Evolutionary conservation across 1,140 invertebrate species (phyloP), one percentile per base, ranked within the genome.

Genomic region (Steinernema khuongi): DNA sequence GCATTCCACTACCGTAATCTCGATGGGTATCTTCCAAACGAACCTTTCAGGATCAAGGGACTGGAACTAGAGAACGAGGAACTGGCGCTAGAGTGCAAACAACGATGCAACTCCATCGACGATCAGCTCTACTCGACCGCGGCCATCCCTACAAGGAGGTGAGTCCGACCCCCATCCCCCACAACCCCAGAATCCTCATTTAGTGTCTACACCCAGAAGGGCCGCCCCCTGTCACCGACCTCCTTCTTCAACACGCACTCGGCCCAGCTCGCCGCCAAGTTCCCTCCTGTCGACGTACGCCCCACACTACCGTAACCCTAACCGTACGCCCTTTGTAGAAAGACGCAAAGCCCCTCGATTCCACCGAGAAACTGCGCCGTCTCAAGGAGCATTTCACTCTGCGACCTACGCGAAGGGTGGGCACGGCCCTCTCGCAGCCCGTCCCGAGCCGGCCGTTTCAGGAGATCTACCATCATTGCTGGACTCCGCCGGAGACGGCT

Each of bases 361-460:
- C 50, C 11, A 22, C 50, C 50, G 50, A 60, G 19, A 60, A 60
- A 60, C 50, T 60, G 14, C 50, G 50, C 14, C 50, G 50, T 22
- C 50, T 60, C 50, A 60, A 60, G 50, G 7, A 60, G 50, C 50
- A 60, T 60, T 60, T 60, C 22, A 60, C 50, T 14, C 50, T 60
- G 50, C 14, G 50, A 26, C 7, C 50, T 14, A 60, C 50, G 11
- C 50, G 50, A 7, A 11, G 50, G 50, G 50, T 60, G 4, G 2
- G 50, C 50, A 17, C 50, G 4, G 19, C 50, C 19, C 14, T 60
- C 26, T 60, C 14, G 11, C 19, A 7, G 26, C 14, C 7, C 36
- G n/a, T 26, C 50, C 26, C 14, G 14, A 14, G 50, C 26, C 14
- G n/a, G 14, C 7, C 50, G 7, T 60, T 60, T 60, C 50, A 60